phyloP scores from a whole-genome alignment of 1,140 invertebrate species.

The Phocides pigmalion region DNA sequence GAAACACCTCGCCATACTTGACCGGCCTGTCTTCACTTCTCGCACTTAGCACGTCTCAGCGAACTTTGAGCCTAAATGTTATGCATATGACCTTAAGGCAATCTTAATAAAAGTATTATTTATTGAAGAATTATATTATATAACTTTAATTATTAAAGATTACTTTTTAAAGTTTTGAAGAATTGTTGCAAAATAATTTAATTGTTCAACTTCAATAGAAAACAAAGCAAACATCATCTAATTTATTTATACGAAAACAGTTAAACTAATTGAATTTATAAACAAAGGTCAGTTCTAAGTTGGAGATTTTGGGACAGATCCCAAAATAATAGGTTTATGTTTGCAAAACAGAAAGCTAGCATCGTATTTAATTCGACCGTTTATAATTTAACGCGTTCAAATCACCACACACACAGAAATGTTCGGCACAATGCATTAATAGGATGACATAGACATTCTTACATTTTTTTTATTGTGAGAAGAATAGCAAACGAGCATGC shows the following conservation, averaged over 20 bases:
- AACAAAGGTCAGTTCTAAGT: constrained; percentile 18
- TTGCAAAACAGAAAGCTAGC: constrained; percentile 35
- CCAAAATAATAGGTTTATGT: constrained; percentile 34
- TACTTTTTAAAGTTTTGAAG: no score
- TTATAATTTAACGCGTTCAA: constrained; percentile 44
- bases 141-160: no score
- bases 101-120: no score
- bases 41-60: background rate
- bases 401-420: constrained; percentile 46
- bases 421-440: no score
- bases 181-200: background rate
- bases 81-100: background rate
- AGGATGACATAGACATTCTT: no score
- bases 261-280: constrained; percentile 27
- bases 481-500: no score
- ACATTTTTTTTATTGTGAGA: no score
- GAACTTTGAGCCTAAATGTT: constrained; percentile 15
- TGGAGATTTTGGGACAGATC: constrained; percentile 27
- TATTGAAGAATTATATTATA: no score
- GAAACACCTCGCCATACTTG: constrained; percentile 52
- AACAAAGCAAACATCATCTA: background rate
- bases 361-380: constrained; percentile 22
- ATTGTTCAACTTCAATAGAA: background rate
- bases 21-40: constrained; percentile 11
- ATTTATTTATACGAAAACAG: constrained; percentile 24